Percentiles rank a stretch among this genome's conserved stretches.
Conservation (phyloP, 2,888 invertebrate genomes). For the Diplolepis rosae region DNA sequence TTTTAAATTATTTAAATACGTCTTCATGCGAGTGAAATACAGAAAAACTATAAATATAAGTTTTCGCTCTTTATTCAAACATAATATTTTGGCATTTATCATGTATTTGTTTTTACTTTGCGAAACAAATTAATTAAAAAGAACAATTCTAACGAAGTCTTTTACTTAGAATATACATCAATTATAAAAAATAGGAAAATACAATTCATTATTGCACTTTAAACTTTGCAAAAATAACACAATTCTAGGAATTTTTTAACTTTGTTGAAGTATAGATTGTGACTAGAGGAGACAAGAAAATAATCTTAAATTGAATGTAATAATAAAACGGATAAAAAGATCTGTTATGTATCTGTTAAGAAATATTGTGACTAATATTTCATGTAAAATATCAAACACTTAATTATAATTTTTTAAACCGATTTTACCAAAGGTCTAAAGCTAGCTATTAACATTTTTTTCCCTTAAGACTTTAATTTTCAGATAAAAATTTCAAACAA, state of each 20-base stretch:
- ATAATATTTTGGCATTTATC: neutral
- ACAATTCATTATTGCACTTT: neutral
- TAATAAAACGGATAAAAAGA: neutral
- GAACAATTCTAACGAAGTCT: too few relatives aligned
- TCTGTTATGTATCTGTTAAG: too few relatives aligned
- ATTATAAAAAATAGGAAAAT: neutral
- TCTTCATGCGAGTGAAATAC: neutral
- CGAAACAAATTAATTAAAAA: neutral
- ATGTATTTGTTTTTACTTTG: neutral
- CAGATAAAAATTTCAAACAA: too few relatives aligned
- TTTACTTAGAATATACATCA: too few relatives aligned
- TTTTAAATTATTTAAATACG: neutral
- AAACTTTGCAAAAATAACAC: neutral
- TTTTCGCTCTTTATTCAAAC: too few relatives aligned
- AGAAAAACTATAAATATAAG: neutral
- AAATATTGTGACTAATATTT: too few relatives aligned
- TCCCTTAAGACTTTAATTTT: too few relatives aligned
- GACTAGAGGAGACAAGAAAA: conserved; percentile 17
- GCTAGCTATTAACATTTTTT: too few relatives aligned
- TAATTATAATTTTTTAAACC: too few relatives aligned
- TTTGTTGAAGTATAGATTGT: neutral
- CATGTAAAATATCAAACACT: neutral
- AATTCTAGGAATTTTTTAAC: too few relatives aligned
- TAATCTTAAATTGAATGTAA: neutral
- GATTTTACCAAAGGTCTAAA: too few relatives aligned